Evolutionary conservation across 2,113 vertebrate species (phyloP).

Genomic region (Sakesphorus luctuosus): DNA sequence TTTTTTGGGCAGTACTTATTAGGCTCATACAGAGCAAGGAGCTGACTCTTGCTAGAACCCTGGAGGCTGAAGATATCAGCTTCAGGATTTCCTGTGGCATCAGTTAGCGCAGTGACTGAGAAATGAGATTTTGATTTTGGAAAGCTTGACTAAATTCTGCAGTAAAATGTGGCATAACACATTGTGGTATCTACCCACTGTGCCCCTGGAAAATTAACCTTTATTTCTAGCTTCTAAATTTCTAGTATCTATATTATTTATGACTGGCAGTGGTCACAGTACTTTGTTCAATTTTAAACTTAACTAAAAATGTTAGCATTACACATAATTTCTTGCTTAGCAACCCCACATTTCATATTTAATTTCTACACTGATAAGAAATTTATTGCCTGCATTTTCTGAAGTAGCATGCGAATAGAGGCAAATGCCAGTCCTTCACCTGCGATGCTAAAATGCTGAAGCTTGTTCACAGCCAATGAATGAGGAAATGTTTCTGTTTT

Average conservation of each 20-base stretch:
- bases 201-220: slow-evolving; percentile 20
- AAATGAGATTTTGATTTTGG: slow-evolving; percentile 64
- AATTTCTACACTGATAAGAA: neutral
- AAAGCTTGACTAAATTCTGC: slow-evolving; percentile 29
- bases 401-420: neutral
- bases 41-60: slow-evolving; percentile 42
- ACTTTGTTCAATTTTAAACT: slow-evolving; percentile 35
- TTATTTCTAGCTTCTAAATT: slow-evolving; percentile 48
- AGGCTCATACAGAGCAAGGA: slow-evolving; percentile 59
- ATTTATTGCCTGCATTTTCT: neutral
- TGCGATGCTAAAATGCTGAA: neutral
- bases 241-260: neutral
- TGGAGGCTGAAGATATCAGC: slow-evolving; percentile 62
- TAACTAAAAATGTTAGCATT: neutral
- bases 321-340: neutral
- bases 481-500: neutral
- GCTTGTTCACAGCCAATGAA: neutral
- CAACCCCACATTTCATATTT: neutral
- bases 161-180: slow-evolving; percentile 7
- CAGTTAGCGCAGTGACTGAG: slow-evolving; percentile 51
- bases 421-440: neutral
- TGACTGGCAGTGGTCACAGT: neutral
- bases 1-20: slow-evolving; percentile 67
- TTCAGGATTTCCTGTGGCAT: slow-evolving; percentile 63
- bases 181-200: neutral